Conservation (phyloP, 37 sponge, comb jelly and placozoan genomes). For the Aplysina aerophoba region DNA sequence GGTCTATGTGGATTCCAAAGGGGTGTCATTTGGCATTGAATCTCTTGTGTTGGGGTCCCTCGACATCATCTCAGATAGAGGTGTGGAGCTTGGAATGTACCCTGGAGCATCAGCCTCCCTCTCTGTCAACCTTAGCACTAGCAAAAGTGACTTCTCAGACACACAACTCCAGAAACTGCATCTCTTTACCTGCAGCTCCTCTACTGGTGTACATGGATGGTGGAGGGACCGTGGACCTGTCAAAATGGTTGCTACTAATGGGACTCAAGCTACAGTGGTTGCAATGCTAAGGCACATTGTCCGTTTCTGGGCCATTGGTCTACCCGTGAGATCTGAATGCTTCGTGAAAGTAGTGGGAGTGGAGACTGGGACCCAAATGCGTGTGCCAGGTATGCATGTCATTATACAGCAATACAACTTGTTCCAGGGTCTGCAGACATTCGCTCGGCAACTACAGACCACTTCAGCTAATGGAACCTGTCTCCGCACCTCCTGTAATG, state of each 20-base stretch:
- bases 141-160: not conserved
- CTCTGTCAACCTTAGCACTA: not conserved
- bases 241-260: not conserved
- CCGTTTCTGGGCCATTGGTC: slow-evolving; percentile 19
- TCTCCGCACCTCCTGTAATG: not conserved
- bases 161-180: not conserved
- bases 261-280: not conserved
- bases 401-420: not conserved
- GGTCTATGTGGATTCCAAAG: slow-evolving; percentile 16
- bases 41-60: slow-evolving; percentile 7
- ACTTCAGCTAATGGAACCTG: slow-evolving; percentile 28
- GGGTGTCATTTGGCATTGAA: slow-evolving; percentile 25
- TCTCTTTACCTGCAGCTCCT: not conserved
- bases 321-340: slow-evolving; percentile 23
- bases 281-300: not conserved
- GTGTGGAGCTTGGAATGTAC: not conserved
- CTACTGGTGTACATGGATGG: not conserved
- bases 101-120: not conserved
- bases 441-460: slow-evolving; percentile 1
- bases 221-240: slow-evolving; percentile 20
- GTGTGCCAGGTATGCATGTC: slow-evolving; percentile 1
- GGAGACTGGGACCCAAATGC: slow-evolving; percentile 17
- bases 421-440: not conserved
- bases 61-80: not conserved
- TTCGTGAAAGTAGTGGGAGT: slow-evolving; percentile 21